Evolutionary conservation across 2,797 vertebrate genomes (phyloP), one percentile per base, ranked within the genome.

Genomic region (Centroberyx gerrardi): DNA sequence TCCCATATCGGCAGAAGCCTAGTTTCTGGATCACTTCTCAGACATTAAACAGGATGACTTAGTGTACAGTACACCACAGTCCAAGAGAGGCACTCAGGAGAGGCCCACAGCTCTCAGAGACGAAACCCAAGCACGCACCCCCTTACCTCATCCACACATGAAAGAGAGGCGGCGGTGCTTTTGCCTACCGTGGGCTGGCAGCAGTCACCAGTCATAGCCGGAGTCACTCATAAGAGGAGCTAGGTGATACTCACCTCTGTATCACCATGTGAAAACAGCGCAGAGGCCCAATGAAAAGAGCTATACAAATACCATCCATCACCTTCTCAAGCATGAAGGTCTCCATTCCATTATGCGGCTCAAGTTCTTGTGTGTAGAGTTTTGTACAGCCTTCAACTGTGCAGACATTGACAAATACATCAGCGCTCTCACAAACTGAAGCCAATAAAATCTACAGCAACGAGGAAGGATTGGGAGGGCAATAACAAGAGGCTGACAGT

Each of bases 291-390:
- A 29, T 54, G 54, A 70, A 71, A 68, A 55, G 38, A 18, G 3
- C 56, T 40, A 18, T 29, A 22, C 36, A 62, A 62, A 72, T 29
- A 27, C 58, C 49, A 78, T 72, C 58, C 76, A 51, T 72, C 49
- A 78, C 49, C 58, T 49, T 49, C 42, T 55, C 36, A 27, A 72
- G 7, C 61, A 68, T 38, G 36, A 42, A 42, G 27, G 8, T 48
- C 8, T 22, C 13, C 28, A 22, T 27, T 40, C 44, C 42, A 40
- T 69, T 51, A 60, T 27, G 44, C 40, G 22, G 17, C 9, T 8
- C 52, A 12, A 1, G 28, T 28, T 13, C 18, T 22, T 27, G 7
- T 18, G 1, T 51, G n/a, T n/a, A 51, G 5, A 22, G 18, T 51
- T 51, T 18, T 51, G 14, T 40, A 3, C 12, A 15, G 44, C 44